Percentiles rank a stretch among this genome's conserved stretches.
Conservation (phyloP, 2,888 invertebrate genomes). For the Eucera pruinosa region DNA sequence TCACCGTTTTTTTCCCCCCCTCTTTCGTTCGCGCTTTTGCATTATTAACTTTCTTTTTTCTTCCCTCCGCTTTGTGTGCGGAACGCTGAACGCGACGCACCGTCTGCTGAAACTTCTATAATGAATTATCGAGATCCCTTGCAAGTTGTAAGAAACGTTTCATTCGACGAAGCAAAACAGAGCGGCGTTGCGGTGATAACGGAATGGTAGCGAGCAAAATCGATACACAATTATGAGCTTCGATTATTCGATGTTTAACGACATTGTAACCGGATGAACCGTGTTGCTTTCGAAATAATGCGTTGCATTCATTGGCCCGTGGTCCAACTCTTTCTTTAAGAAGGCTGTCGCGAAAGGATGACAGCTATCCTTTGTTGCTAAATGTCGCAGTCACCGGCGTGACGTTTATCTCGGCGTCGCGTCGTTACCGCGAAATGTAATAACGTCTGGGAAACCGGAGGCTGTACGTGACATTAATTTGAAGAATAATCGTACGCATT, state of each 20-base stretch:
- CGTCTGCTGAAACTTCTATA: constrained; percentile 8
- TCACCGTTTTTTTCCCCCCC: constrained; percentile 5
- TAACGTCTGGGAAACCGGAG: constrained; percentile 20
- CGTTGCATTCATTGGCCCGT: constrained; percentile 45
- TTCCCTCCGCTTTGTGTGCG: not conserved
- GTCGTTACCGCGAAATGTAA: constrained; percentile 40
- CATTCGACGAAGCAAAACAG: constrained; percentile 8
- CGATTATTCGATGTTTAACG: constrained; percentile 60
- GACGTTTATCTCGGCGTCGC: constrained; percentile 35
- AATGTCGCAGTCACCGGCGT: constrained; percentile 33
- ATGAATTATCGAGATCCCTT: constrained; percentile 4
- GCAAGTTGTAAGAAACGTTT: constrained; percentile 29
- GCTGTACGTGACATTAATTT: constrained; percentile 38
- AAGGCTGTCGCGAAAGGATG: constrained; percentile 41
- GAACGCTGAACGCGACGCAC: not conserved
- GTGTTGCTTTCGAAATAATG: constrained; percentile 46
- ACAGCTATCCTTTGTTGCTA: constrained; percentile 61
- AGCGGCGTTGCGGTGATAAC: constrained; percentile 46
- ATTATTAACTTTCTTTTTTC: constrained; percentile 53
- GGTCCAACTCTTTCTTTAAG: constrained; percentile 50
- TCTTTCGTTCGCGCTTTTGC: constrained; percentile 35
- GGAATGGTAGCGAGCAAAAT: constrained; percentile 50
- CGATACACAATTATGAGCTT: constrained; percentile 68
- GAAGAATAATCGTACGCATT: constrained; percentile 20
- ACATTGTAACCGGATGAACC: not conserved